Evolutionary conservation across 1,140 invertebrate species (phyloP).

Genomic region (Apis dorsata): DNA sequence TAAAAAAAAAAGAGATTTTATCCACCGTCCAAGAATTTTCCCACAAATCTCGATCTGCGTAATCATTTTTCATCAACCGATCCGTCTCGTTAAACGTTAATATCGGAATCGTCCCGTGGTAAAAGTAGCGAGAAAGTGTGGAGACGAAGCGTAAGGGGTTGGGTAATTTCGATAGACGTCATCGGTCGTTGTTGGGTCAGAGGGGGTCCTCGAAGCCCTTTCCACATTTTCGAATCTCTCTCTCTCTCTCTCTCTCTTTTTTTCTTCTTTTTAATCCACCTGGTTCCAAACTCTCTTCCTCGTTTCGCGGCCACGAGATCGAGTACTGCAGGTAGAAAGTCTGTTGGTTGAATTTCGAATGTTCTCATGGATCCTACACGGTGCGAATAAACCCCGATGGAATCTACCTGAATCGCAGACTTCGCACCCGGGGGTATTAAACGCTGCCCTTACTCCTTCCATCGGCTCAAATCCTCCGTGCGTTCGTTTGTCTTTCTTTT

Average conservation of each 20-base stretch:
- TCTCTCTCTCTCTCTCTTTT: slow-evolving; percentile 56
- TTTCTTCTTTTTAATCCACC: not conserved
- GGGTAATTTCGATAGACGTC: slow-evolving; percentile 70
- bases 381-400: slow-evolving; percentile 63
- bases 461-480: slow-evolving; percentile 17
- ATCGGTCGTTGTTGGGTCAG: slow-evolving; percentile 59
- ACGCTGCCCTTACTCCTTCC: slow-evolving; percentile 37
- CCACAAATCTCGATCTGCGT: slow-evolving; percentile 6
- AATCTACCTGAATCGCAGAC: slow-evolving; percentile 56
- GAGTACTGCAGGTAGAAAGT: slow-evolving; percentile 40
- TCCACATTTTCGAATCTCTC: slow-evolving; percentile 66
- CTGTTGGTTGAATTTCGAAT: slow-evolving; percentile 61
- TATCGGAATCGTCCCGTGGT: slow-evolving; percentile 13
- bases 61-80: slow-evolving; percentile 61
- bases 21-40: not conserved
- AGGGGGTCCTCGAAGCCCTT: slow-evolving; percentile 66
- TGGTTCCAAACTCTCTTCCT: slow-evolving; percentile 25
- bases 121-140: slow-evolving; percentile 40
- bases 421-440: slow-evolving; percentile 40
- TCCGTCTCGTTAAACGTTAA: slow-evolving; percentile 43
- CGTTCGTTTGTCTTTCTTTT: slow-evolving; percentile 16
- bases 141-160: slow-evolving; percentile 74
- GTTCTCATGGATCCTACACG: slow-evolving; percentile 71
- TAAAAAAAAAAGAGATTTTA: too few species aligned
- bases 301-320: slow-evolving; percentile 38